Evolutionary conservation across 1,140 invertebrate species (phyloP).

Genomic region (Drosophila ambigua): DNA sequence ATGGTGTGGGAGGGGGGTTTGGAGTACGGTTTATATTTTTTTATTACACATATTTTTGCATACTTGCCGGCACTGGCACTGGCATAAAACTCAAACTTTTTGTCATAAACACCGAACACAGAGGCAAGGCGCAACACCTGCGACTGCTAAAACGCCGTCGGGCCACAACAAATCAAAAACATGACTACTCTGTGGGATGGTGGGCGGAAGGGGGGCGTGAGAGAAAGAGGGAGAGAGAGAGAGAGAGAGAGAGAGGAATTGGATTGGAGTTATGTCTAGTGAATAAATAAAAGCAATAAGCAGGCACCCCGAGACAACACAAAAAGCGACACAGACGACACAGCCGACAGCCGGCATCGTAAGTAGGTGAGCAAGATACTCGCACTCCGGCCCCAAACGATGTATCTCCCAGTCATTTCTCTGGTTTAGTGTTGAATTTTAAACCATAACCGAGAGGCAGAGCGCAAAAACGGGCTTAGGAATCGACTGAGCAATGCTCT

Average conservation of each 20-base stretch:
- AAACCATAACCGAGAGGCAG: not conserved
- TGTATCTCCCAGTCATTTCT: not conserved
- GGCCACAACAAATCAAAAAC: slow-evolving; percentile 74
- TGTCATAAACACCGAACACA: slow-evolving; percentile 75
- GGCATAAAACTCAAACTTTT: slow-evolving; percentile 72
- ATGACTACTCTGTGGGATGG: slow-evolving; percentile 7
- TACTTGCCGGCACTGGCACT: slow-evolving; percentile 68
- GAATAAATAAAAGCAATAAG: slow-evolving; percentile 80
- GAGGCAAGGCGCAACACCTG: slow-evolving; percentile 61
- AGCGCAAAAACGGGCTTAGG: too few relatives aligned
- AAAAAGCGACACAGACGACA: slow-evolving; percentile 51
- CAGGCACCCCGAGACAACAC: slow-evolving; percentile 27
- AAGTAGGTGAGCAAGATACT: slow-evolving; percentile 36
- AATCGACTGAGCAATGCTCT: not conserved
- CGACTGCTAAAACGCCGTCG: slow-evolving; percentile 44
- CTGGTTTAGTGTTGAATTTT: slow-evolving; percentile 24
- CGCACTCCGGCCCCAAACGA: not conserved
- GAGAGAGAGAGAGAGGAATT: not conserved
- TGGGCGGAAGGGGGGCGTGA: not conserved
- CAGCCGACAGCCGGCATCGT: slow-evolving; percentile 34
- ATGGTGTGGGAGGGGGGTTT: too few relatives aligned
- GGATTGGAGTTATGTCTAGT: slow-evolving; percentile 68
- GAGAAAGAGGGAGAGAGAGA: too few relatives aligned
- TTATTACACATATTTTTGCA: slow-evolving; percentile 49
- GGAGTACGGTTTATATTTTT: too few relatives aligned